Base-by-base conservation (phyloP, 2,888 invertebrate species). In the Pristionchus mayeri region DNA sequence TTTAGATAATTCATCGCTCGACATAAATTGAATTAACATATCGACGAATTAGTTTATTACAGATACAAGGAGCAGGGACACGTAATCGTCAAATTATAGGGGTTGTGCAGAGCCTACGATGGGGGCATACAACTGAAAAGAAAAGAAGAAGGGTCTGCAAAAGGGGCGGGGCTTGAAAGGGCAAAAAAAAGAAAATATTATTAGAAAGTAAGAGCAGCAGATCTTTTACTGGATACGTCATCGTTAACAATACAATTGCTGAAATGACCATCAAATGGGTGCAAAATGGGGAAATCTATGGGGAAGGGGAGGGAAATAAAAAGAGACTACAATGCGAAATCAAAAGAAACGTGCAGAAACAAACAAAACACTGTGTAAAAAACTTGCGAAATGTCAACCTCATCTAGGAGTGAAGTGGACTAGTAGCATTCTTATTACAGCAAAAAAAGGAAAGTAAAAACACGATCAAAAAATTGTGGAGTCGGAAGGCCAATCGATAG, bases 1-100 rank as follows among this genome's bases (percentile, higher is more conserved):
- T 71, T 71, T 27, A 13, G 50, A 50, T n/a, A 18, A 78, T 50
- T 50, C 50, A 48, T 78, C 50, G 50, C 48, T n/a, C 13, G 50
- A 4, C 48, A 24, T 9, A 30, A 48, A 78, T 30, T 34, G 50
- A 16, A n/a, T n/a, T n/a, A n/a, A n/a, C n/a, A n/a, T n/a, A n/a
- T n/a, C n/a, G n/a, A n/a, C n/a, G n/a, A n/a, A n/a, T n/a, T n/a
- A 40, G 30, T 50, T 78, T 78, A 78, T 78, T 78, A 78, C 76
- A 78, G 48, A 78, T 50, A 78, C 48, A 75, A 63, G 63, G 63
- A 44, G 44, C 71, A 24, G 71, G n/a, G 71, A 71, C 71, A 71
- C 71, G 71, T 71, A 71, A 40, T 44, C 37, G 71, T 44, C 37
- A 37, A 71, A 71, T 71, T 71, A 78, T 48, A 78, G 52, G 30